Percentiles rank a stretch among this genome's conserved stretches.
Evolutionary conservation across 1,140 invertebrate species (phyloP).

Genomic region (Zaprionus inermis): DNA sequence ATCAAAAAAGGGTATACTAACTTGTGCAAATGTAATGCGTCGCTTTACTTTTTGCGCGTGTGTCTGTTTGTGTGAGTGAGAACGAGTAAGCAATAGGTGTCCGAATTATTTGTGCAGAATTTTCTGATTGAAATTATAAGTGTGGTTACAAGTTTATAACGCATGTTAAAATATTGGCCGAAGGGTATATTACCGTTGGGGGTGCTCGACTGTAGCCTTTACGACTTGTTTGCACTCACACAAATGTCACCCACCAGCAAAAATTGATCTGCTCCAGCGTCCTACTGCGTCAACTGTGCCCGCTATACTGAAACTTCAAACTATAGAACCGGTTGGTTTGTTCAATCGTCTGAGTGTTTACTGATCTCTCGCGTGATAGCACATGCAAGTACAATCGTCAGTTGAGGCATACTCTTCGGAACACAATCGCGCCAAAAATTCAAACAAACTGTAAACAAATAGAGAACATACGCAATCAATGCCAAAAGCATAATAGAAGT

Average conservation of each 20-base stretch:
- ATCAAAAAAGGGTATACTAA: too few relatives aligned
- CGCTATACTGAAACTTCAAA: not conserved
- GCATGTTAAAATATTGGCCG: too few relatives aligned
- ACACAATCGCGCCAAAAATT: not conserved
- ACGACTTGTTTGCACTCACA: not conserved
- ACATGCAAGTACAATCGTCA: not conserved
- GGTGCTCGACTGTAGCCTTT: too few relatives aligned
- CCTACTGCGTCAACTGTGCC: not conserved
- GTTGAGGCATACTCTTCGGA: not conserved
- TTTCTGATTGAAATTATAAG: too few relatives aligned
- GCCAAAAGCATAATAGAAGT: not conserved
- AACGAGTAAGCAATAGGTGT: too few relatives aligned
- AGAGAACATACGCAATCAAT: not conserved
- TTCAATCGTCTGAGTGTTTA: not conserved
- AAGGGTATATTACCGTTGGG: too few relatives aligned
- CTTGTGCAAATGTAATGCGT: too few relatives aligned
- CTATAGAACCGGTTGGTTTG: constrained; percentile 1
- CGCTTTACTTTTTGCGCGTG: too few relatives aligned
- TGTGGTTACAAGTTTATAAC: too few relatives aligned
- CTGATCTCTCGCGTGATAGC: not conserved
- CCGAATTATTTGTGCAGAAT: too few relatives aligned
- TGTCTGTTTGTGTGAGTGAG: too few relatives aligned
- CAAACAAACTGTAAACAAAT: not conserved
- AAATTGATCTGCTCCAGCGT: not conserved
- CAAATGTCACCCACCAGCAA: not conserved